These are phyloP conservation scores for Macroglossus sobrinus DNA, from an alignment of 2,113 vertebrate species.

Conservation along the genomic window DNA sequence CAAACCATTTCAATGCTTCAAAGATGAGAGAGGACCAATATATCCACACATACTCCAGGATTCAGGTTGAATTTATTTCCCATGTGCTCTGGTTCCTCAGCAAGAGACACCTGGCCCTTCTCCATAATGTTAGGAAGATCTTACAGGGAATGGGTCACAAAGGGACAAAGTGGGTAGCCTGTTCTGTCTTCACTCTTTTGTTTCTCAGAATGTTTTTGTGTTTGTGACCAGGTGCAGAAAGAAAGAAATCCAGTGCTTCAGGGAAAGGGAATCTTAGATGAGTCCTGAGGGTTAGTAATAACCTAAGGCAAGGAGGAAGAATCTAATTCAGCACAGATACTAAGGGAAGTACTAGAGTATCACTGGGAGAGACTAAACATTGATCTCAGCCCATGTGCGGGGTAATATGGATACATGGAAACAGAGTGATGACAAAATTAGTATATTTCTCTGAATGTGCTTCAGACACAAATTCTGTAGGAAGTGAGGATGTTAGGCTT, in stretches of 20 bases:
- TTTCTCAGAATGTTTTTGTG: background rate
- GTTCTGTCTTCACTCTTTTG: background rate
- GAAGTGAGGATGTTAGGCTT: background rate
- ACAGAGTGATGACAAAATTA: background rate
- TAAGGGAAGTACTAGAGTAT: background rate
- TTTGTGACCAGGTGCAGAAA: background rate
- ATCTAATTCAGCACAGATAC: background rate
- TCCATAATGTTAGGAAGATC: background rate
- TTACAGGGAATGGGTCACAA: background rate
- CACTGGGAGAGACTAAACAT: background rate
- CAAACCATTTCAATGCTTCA: background rate
- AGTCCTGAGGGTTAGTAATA: background rate
- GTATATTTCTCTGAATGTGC: background rate
- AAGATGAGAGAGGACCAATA: background rate
- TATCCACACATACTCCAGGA: too few relatives aligned
- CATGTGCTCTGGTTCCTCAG: background rate
- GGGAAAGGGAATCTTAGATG: background rate
- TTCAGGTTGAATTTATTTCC: background rate
- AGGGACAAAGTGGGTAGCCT: background rate
- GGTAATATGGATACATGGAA: background rate
- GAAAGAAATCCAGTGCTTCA: background rate
- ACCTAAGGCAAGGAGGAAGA: background rate
- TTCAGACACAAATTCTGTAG: background rate
- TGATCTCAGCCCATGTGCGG: background rate
- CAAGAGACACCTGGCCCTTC: background rate